Evolutionary conservation across 2,113 vertebrate genomes (phyloP), one percentile per base, ranked within the genome.

Genomic region (Aegithalos caudatus): DNA sequence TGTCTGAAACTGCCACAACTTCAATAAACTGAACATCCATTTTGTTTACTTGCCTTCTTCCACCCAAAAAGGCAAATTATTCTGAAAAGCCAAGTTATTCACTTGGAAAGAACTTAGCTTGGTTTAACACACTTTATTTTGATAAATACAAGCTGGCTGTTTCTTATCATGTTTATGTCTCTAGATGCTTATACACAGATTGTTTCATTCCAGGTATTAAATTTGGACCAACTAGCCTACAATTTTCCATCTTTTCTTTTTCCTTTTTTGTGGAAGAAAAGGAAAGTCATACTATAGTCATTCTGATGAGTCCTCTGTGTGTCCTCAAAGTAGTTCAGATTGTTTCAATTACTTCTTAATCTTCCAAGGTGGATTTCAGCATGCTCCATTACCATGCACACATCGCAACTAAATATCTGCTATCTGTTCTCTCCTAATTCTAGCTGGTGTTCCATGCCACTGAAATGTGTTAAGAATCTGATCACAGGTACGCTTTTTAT

Each of bases 301-400:
- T 73, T 91, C 48, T 66, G 1, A 0, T 69, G 45, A 50, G 40
- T 33, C n/a, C 42, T 77, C 56, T 92, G 13, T 67, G 40, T 60
- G 60, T 51, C 56, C 79, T 91, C 50, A 72, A 25, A 93, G 53
- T 64, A 76, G 25, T 65, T 76, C 31, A 48, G 28, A 28, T 53
- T 72, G 31, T 79, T 90, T 93, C 50, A 71, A 33, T 92, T 85
- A 70, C 45, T 96, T 90, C 82, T 81, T 92, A 38, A 60, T 83
- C 54, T 93, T 88, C 42, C 64, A 54, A 58, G 79, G 58, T 83
- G 65, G 61, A 58, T 73, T 92, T 94, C 58, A 80, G 42, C 62
- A 50, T 16, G 4, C 25, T 88, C 25, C 1, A 1, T 79, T 80
- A 35, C 48, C 9, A n/a, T 22, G 50, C 13, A 64, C 24, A 16